Percentiles rank a stretch among this genome's conserved stretches.
Evolutionary conservation across 2,797 vertebrate genomes (phyloP).

Genomic region (Pogonophryne albipinna): DNA sequence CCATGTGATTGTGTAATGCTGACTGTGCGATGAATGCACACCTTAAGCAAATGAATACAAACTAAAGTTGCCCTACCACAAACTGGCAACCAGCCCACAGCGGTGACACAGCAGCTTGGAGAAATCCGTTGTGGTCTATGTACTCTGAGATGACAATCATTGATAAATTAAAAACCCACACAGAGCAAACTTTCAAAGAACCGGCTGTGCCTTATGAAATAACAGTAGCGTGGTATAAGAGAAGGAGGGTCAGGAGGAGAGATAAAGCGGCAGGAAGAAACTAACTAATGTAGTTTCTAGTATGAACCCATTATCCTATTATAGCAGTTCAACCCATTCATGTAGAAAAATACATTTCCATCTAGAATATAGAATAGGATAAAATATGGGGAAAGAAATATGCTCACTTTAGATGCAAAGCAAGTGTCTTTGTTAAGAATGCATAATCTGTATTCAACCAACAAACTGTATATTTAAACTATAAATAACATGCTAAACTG

Average conservation of each 20-base stretch:
- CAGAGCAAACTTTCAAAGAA: slow-evolving; percentile 36
- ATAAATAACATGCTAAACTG: background rate
- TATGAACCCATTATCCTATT: slow-evolving; percentile 2
- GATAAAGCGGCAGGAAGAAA: slow-evolving; percentile 14
- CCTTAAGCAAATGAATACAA: slow-evolving; percentile 78
- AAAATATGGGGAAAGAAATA: no score
- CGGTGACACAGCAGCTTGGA: slow-evolving; percentile 81
- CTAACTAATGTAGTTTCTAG: background rate
- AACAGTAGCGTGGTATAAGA: slow-evolving; percentile 5
- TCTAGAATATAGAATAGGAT: background rate
- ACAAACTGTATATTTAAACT: background rate
- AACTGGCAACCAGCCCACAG: slow-evolving; percentile 63
- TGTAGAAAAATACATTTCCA: background rate
- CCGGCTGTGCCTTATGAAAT: background rate
- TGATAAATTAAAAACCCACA: slow-evolving; percentile 68
- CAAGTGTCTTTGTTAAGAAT: background rate
- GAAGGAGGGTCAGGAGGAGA: background rate
- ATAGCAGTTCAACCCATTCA: background rate
- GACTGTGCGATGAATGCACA: slow-evolving; percentile 60
- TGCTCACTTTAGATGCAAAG: background rate
- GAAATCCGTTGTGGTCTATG: slow-evolving; percentile 51
- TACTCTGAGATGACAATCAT: slow-evolving; percentile 78
- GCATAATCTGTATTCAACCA: background rate
- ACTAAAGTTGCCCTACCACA: slow-evolving; percentile 37
- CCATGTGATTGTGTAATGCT: slow-evolving; percentile 58